Evolutionary conservation across 2,888 invertebrate species (phyloP), one percentile per base, ranked within the genome.

Genomic region (Chrysomela aeneicollis): DNA sequence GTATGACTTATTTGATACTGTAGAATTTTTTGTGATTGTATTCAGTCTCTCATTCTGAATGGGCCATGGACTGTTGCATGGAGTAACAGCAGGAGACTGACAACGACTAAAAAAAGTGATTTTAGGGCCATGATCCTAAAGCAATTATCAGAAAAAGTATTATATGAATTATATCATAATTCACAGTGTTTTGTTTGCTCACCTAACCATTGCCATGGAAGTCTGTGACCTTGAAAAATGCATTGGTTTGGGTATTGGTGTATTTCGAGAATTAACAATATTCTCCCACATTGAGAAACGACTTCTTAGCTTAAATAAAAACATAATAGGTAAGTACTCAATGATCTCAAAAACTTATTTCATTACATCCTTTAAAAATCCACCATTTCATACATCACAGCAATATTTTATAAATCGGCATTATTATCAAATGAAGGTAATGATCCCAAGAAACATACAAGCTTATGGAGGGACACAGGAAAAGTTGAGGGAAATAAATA

Each of bases 201-300:
- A 84, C 72, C 85, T 85, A 68, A 85, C 82, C 10, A 85, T 79
- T 22, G 85, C 84, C 84, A 86, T 84, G 12, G 86, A 84, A 75
- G 84, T 85, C 54, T 84, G 85, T 1, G 85, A 84, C 67, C 83
- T 81, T 3, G 85, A 84, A 59, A 82, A 81, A 19, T 72, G 71
- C 32, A 32, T 4, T 30, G 26, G 46, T 26, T 78, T 80, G 3
- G 77, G 74, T 15, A 73, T 70, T 5, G 73, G 72, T 50, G 76
- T 63, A 66, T 72, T 71, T 21, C 68, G 69, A 57, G 70, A 71
- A 55, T 68, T 75, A 60, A 74, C 75, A 4, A 73, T 57, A 63
- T 76, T 77, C 10, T 81, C 80, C 79, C 78, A 81, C 67, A 81
- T 74, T 1, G 81, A 81, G 1, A 78, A 60, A 35, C 77, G 76